Evolutionary conservation across 2,797 vertebrate genomes (phyloP).

Genomic region (Ctenopoma multispine): DNA sequence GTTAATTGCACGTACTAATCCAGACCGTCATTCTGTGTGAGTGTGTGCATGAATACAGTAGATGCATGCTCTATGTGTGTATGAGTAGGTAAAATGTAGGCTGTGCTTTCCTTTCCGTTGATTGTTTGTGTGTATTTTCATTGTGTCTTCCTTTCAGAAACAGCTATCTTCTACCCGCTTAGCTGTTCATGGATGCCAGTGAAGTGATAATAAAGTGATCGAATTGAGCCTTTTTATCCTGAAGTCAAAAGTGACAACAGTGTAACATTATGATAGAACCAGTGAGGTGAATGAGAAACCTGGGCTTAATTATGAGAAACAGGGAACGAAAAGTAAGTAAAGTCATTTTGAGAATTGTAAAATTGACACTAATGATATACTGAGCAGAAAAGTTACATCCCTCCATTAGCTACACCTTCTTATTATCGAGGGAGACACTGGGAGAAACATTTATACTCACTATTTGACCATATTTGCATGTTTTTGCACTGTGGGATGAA

Average conservation of each 20-base stretch:
- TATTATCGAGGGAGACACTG: too few relatives aligned
- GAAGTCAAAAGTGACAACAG: not conserved
- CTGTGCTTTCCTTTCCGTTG: conserved; percentile 26
- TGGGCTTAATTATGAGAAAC: not conserved
- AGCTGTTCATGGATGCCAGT: conserved; percentile 9
- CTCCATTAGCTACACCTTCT: too few relatives aligned
- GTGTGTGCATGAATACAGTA: conserved; percentile 26
- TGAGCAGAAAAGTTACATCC: conserved; percentile 6
- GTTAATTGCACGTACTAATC: conserved; percentile 60
- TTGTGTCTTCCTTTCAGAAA: not conserved
- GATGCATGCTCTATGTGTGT: conserved; percentile 1
- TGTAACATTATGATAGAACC: not conserved
- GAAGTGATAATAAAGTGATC: conserved; percentile 18
- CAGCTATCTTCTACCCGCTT: conserved; percentile 27
- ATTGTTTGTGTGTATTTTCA: not conserved
- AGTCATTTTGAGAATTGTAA: not conserved
- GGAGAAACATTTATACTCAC: not conserved
- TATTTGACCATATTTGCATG: not conserved
- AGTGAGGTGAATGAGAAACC: conserved; percentile 1
- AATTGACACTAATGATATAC: not conserved
- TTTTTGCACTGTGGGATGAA: not conserved
- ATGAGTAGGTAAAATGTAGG: not conserved
- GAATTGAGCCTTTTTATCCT: conserved; percentile 5
- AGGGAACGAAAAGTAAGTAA: not conserved
- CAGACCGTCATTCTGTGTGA: conserved; percentile 28